A percentile compares a stretch with the other conserved stretches of the same genome.
These are phyloP conservation scores for Ostrea denselamellosa DNA, from an alignment of 1,140 invertebrate species.

Conservation along the genomic window DNA sequence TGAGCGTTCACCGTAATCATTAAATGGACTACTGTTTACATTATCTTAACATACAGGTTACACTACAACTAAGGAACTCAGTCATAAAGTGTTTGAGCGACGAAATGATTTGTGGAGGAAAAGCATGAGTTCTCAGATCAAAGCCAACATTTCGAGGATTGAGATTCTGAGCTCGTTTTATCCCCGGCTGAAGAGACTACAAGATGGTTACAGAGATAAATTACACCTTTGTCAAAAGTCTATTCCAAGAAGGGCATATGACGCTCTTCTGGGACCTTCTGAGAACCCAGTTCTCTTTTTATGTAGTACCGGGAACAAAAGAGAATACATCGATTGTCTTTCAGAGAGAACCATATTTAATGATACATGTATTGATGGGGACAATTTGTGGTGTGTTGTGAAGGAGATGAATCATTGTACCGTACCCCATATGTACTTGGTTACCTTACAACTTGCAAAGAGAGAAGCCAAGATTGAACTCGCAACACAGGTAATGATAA, in stretches of 20 bases:
- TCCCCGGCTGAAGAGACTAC: background rate
- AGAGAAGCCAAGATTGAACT: background rate
- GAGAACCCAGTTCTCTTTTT: background rate
- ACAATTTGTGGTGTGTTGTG: background rate
- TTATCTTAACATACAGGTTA: no score
- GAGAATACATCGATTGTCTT: background rate
- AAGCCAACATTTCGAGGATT: background rate
- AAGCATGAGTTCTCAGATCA: background rate
- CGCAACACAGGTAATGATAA: background rate
- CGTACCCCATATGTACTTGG: background rate
- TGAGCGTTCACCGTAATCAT: no score
- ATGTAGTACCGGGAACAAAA: background rate
- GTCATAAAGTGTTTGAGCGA: no score
- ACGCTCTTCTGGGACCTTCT: background rate
- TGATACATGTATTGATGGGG: background rate
- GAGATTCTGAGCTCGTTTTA: background rate
- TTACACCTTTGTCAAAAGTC: background rate
- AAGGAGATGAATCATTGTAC: background rate
- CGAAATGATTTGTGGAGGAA: no score
- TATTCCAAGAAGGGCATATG: background rate
- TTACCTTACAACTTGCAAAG: background rate
- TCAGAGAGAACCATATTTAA: background rate
- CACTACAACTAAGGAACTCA: no score
- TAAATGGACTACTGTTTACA: no score
- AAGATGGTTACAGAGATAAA: background rate